Evolutionary conservation across 2,888 invertebrate genomes (phyloP), one percentile per base, ranked within the genome.

Genomic region (Nebria brevicollis): DNA sequence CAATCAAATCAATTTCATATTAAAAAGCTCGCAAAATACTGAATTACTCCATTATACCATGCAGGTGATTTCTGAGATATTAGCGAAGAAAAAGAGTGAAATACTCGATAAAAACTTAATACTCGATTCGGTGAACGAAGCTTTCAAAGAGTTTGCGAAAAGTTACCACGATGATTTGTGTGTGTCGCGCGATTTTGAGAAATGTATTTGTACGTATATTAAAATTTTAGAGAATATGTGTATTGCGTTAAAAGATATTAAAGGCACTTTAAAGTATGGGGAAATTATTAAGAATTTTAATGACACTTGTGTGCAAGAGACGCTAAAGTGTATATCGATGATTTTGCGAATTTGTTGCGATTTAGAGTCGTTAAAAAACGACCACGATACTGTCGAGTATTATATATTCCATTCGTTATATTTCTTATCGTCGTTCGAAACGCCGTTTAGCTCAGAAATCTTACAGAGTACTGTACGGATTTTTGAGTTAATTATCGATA

Each of bases 21-120:
- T 97, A 81, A 91, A 91, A 79, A 95, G 94, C 87, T 96, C 96
- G 0, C 92, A 93, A 11, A 94, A 94, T 86, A 90, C 90, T 84
- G 91, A 92, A 20, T 88, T 94, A 1, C 85, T 94, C 10, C 85
- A 90, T 1, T 91, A 91, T 78, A 90, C 92, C 0, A 88, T 94
- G 72, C 93, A 94, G 85, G 91, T 92, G 66, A 87, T 93, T 5
- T 84, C 85, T 4, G 87, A 86, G 83, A 83, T 88, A 81, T 86
- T 87, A 10, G 76, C 75, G 4, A 72, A 77, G 68, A 66, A 77
- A 6, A 81, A 77, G 42, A 20, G 25, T n/a, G 25, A 77, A 13
- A 54, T 76, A 66, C 43, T 73, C 26, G 15, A 72, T 15, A 13
- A 41, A 5, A 43, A 77, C 43, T 54, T 54, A 54, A 65, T 81